Base-by-base conservation (phyloP, 2,888 invertebrate species). In the Heliconius hortense region DNA sequence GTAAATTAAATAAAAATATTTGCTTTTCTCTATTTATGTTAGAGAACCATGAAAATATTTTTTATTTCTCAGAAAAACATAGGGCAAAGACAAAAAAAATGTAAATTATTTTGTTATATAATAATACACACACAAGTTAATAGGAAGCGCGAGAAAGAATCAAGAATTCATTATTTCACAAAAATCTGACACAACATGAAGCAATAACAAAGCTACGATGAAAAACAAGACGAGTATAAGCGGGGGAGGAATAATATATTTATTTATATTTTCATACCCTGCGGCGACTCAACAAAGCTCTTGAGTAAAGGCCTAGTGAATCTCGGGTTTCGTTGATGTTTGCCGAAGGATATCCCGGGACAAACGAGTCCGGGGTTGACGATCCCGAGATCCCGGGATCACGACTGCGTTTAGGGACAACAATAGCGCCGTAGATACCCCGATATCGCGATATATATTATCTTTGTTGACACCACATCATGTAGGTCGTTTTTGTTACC, bases 331-430 rank as follows among this genome's bases (percentile, higher is more conserved):
- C 87, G 90, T 84, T 88, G 89, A 88, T 92, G 92, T 93, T 93
- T 93, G 90, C 91, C 87, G 87, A 90, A 88, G 93, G 91, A 91
- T 90, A 90, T 90, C 87, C 89, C 89, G 89, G 88, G 90, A 93
- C 92, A 93, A 93, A 92, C 92, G 91, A 92, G 90, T 82, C 83
- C 85, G 85, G 86, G 84, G 82, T 84, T 85, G 85, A 84, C 87
- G 87, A 90, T 88, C 88, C 87, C 86, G 85, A 88, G 91, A 91
- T 91, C 90, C 87, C 86, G 85, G 89, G 91, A 91, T 91, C 90
- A 89, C 83, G 88, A 88, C 85, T 85, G 84, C 84, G 88, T 89
- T 90, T 90, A 90, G 87, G 85, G 86, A 86, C 89, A 90, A 91
- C 91, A 92, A 92, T 90, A 84, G 88, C 88, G 87, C 87, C 87